These are phyloP conservation scores for Coregonus sp. DNA, from an alignment of 2,797 vertebrate genomes.

Conservation along the genomic window DNA sequence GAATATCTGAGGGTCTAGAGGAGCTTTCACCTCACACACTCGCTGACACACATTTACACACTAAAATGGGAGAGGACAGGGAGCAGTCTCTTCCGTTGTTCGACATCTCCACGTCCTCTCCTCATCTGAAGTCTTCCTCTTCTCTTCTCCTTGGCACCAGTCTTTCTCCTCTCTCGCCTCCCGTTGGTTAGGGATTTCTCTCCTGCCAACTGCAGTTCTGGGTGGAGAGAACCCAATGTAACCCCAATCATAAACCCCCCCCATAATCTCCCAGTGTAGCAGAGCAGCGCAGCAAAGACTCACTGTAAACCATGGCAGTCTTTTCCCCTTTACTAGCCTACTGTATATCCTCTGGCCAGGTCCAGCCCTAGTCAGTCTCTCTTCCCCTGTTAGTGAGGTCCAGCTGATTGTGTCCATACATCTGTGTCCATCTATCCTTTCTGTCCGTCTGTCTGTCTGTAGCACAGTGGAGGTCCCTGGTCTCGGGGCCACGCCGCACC, in stretches of 20 bases:
- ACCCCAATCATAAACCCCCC: constrained; percentile 43
- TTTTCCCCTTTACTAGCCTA: background rate
- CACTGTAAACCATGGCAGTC: constrained; percentile 1
- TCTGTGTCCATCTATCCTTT: constrained; percentile 32
- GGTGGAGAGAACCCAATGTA: background rate
- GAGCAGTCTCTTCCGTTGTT: constrained; percentile 37
- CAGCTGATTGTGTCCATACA: constrained; percentile 25
- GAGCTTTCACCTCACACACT: constrained; percentile 61
- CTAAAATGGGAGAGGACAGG: constrained; percentile 53
- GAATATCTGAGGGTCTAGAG: constrained; percentile 42
- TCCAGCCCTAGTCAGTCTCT: constrained; percentile 27
- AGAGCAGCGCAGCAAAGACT: constrained; percentile 38
- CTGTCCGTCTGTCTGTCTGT: constrained; percentile 58
- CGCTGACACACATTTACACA: constrained; percentile 51
- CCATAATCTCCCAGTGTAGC: constrained; percentile 59
- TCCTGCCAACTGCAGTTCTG: constrained; percentile 26
- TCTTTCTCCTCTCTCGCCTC: background rate
- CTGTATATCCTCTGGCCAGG: constrained; percentile 21
- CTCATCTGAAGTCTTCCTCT: constrained; percentile 26
- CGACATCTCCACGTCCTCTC: constrained; percentile 53
- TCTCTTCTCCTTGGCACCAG: constrained; percentile 30
- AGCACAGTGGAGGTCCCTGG: constrained; percentile 73
- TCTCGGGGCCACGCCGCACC: no score
- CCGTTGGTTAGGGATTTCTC: constrained; percentile 26
- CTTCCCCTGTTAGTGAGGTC: constrained; percentile 38